Evolutionary conservation across 30 jellyfish, hydroid and myxozoan species (phyloP), one percentile per base, ranked within the genome.

Genomic region (Aurelia coerulea): DNA sequence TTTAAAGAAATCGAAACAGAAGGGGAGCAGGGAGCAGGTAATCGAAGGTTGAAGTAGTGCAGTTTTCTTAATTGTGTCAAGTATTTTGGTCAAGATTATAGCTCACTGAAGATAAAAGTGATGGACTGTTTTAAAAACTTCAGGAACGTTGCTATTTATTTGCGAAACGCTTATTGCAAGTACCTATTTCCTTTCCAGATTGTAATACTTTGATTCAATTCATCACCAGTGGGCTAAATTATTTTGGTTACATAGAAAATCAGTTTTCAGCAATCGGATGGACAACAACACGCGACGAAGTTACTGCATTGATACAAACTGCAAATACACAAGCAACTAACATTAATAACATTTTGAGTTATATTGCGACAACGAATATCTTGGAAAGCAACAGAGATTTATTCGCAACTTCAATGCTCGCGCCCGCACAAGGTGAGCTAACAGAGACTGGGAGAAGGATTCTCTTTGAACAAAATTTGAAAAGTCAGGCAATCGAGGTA

Each of bases 181-280:
- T 39, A 9, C 51, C 51, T 3, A 16, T 60, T 15, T 13, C 10
- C 0, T 60, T 60, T 17, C 0, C 70, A 67, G 78, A 67, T 67
- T 31, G 54, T 59, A 67, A 35, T 7, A 67, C 23, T 29, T 1
- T 35, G 19, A 31, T 67, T 67, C 58, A 23, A 35, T 67, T 19
- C 49, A 67, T 67, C 52, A n/a, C 78, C 23, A 67, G 78, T 67
- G 78, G 46, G 4, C 35, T 67, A 3, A 67, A 67, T 35, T 67
- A 67, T 35, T 67, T 67, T 35, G 78, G 78, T 35, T 67, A 67
- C 54, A 67, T 23, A 67, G 52, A 67, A 23, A 31, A 23, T 10
- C 54, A 67, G n/a, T 67, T 67, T 67, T 67, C 78, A 7, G 46
- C 78, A 67, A 67, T 67, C 5, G 78, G 78, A 67, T 67, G 78